phyloP scores from a whole-genome alignment of 2,888 invertebrate species.

The Netelia fuscicornis region DNA sequence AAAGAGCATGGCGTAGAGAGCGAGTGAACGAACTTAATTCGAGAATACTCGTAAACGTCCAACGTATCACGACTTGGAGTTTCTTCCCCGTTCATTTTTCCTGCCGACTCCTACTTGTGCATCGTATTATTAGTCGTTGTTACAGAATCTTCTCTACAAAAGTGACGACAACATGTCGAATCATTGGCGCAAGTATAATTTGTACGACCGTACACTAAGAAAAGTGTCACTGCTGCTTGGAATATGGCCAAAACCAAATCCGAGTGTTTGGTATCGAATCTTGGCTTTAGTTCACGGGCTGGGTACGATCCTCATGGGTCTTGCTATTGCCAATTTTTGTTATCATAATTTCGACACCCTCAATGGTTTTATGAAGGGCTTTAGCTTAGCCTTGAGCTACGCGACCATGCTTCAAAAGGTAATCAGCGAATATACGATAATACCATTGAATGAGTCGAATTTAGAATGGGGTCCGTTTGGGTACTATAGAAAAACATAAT shows the following conservation, averaged over 20 bases:
- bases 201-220: constrained; percentile 43
- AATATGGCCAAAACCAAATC: constrained; percentile 53
- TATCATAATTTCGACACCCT: constrained; percentile 55
- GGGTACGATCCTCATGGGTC: constrained; percentile 1
- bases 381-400: constrained; percentile 60
- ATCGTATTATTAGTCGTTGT: not conserved
- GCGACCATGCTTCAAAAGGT: constrained; percentile 51
- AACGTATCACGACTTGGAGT: not conserved
- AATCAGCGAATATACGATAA: constrained; percentile 1
- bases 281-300: constrained; percentile 23
- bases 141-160: not conserved
- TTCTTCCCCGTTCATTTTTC: not conserved
- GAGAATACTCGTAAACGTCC: not conserved
- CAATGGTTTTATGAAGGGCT: constrained; percentile 55
- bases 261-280: constrained; percentile 33
- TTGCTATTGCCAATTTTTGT: constrained; percentile 61
- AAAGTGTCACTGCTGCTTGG: constrained; percentile 44
- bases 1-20: not conserved
- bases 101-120: not conserved
- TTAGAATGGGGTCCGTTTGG: not conserved
- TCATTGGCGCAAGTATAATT: constrained; percentile 45
- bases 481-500: not conserved
- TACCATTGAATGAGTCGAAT: not conserved
- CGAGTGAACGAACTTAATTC: not conserved
- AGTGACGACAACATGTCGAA: constrained; percentile 40